A percentile compares a stretch with the other conserved stretches of the same genome.
Conservation (phyloP, 1,140 invertebrate species). For the Bombus picipes region DNA sequence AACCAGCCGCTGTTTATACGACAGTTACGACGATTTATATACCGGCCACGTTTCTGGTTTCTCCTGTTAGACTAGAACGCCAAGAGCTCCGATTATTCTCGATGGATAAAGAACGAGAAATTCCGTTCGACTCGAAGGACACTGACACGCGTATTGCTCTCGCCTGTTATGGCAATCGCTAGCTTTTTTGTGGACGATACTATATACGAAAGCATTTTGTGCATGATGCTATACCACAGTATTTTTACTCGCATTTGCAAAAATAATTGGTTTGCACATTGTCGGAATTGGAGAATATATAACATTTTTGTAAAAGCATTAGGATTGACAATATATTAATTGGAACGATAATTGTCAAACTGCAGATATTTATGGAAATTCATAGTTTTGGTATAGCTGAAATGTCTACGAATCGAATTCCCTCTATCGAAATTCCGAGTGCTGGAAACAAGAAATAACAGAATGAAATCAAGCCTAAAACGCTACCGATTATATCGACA, state of each 20-base stretch:
- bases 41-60: neutral
- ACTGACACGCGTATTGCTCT: constrained; percentile 1
- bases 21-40: constrained; percentile 42
- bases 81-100: constrained; percentile 36
- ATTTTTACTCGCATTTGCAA: too few species aligned
- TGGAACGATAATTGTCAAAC: too few species aligned
- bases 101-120: constrained; percentile 30
- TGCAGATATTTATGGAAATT: too few species aligned
- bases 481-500: neutral
- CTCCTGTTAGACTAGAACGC: constrained; percentile 19
- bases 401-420: too few species aligned
- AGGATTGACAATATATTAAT: too few species aligned
- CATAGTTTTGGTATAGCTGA: too few species aligned
- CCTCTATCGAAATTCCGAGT: too few species aligned
- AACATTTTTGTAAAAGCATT: too few species aligned
- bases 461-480: too few species aligned
- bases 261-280: constrained; percentile 10
- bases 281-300: neutral
- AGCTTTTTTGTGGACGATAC: neutral
- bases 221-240: neutral
- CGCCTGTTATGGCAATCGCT: constrained; percentile 28
- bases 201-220: neutral
- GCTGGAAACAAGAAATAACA: too few species aligned
- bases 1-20: constrained; percentile 36
- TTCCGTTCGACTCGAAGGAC: constrained; percentile 7